These are phyloP conservation scores for Ciconia nigra DNA, from an alignment of 2,797 vertebrate species.

Conservation along the genomic window DNA sequence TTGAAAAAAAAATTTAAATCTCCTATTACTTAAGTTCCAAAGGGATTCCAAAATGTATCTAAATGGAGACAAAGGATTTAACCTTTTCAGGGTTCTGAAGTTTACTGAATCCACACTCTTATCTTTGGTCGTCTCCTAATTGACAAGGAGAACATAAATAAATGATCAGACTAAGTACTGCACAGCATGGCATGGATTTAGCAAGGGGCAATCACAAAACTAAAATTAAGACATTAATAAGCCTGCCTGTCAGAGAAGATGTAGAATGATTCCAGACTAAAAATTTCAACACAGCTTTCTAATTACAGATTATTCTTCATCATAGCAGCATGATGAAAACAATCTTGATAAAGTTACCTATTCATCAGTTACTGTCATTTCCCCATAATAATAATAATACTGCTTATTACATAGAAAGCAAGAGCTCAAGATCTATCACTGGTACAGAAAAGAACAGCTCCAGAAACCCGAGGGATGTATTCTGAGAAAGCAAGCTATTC, in stretches of 20 bases:
- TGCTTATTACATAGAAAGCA: background rate
- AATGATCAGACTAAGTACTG: background rate
- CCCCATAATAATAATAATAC: background rate
- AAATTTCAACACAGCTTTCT: background rate
- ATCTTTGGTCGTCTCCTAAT: background rate
- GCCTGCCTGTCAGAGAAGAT: background rate
- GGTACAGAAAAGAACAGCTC: background rate
- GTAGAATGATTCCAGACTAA: background rate
- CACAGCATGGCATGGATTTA: background rate
- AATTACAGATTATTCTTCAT: constrained; percentile 43
- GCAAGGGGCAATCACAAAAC: background rate
- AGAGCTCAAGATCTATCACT: background rate
- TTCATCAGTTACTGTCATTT: constrained; percentile 35
- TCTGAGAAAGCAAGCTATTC: background rate
- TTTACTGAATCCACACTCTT: background rate
- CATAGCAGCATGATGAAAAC: constrained; percentile 1
- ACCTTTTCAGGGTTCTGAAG: background rate
- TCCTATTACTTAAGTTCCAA: background rate
- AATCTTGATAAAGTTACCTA: constrained; percentile 30
- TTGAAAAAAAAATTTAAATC: fast-evolving
- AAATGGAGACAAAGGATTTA: background rate
- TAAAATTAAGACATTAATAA: background rate
- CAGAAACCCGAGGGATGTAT: background rate
- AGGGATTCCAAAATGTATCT: background rate
- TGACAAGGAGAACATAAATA: background rate